Evolutionary conservation across 2,797 vertebrate genomes (phyloP).

Genomic region (Molossus molossus): DNA sequence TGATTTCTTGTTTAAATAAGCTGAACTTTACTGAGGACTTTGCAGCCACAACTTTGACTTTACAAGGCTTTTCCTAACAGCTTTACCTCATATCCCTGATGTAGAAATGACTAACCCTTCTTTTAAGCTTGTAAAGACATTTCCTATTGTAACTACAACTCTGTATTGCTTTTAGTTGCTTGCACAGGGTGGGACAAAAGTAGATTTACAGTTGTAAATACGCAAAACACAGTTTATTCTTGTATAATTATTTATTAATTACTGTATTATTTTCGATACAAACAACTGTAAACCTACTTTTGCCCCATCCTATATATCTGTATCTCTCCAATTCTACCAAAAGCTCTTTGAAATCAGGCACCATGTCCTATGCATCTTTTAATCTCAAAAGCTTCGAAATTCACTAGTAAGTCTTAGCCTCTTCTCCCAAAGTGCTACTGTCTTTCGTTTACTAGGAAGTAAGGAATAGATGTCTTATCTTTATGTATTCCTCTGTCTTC

Average conservation of each 20-base stretch:
- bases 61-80: background rate
- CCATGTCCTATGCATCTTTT: background rate
- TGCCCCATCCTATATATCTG: background rate
- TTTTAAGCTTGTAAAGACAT: background rate
- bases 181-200: background rate
- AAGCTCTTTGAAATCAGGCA: constrained; percentile 10
- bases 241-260: background rate
- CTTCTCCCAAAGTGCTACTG: background rate
- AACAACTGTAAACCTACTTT: background rate
- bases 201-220: background rate
- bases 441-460: background rate
- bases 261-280: background rate
- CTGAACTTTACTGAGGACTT: background rate
- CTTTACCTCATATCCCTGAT: background rate
- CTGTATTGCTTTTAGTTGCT: background rate
- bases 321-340: background rate
- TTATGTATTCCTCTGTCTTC: background rate
- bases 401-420: background rate
- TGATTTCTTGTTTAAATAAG: background rate
- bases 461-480: background rate
- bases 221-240: background rate
- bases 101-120: background rate
- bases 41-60: background rate
- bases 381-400: background rate
- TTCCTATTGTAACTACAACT: background rate